Evolutionary conservation across 2,113 vertebrate genomes (phyloP), one percentile per base, ranked within the genome.

Genomic region (Fregetta grallaria): DNA sequence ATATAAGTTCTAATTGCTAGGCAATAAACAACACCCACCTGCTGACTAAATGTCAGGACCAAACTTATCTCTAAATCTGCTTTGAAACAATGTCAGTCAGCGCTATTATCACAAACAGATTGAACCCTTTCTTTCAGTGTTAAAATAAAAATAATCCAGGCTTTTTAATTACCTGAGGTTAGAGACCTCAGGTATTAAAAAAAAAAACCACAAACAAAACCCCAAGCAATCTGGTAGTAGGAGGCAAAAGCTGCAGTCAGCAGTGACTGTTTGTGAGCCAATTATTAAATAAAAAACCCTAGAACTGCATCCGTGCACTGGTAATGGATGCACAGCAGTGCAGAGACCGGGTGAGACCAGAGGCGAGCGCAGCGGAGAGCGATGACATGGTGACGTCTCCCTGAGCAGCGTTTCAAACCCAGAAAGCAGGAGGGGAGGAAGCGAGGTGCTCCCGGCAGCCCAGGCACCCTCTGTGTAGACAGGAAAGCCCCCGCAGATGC

Each of bases 21-120:
- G 97, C 97, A 96, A 97, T 98, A 98, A 98, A 98, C 97, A 98
- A 84, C 97, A 56, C 96, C 97, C 95, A 97, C 97, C 53, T 19
- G 74, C 97, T 73, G 84, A 97, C 88, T 94, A 97, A 98, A 98
- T 97, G 98, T 98, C 98, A 98, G 90, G 96, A 82, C 95, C 97
- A 96, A 97, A 96, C 74, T 97, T 84, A 30, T 97, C 96, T 93
- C 93, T 47, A 71, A 96, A 97, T 93, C 92, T 97, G 96, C 95
- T 96, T 95, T 93, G 96, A 98, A 97, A 95, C 96, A 73, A 58
- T 92, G 97, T 97, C 98, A 97, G 92, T 96, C 96, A 97, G 42
- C 1, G 2, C 11, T 34, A 55, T 92, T 67, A 77, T 90, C 93
- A 81, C 94, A 95, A 96, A 97, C 96, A 96, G 88, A 90, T 59